These are phyloP conservation scores for Sphecodes monilicornis DNA, from an alignment of 2,888 invertebrate species.

Conservation along the genomic window DNA sequence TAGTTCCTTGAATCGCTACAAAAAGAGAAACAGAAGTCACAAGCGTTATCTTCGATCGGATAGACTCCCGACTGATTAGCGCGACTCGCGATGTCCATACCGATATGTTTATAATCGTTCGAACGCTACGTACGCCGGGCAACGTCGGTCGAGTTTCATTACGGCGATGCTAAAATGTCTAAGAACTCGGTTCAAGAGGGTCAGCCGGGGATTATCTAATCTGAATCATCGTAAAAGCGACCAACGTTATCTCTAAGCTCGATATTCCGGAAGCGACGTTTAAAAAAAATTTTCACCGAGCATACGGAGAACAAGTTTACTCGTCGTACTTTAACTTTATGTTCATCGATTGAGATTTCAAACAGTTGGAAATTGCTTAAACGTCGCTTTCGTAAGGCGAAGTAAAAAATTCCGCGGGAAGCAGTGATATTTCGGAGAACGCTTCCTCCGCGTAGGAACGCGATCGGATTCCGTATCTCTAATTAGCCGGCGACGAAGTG, in stretches of 20 bases:
- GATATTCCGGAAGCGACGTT: neutral
- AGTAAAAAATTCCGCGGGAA: neutral
- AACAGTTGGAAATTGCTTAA: neutral
- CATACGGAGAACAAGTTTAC: neutral
- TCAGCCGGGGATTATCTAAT: neutral
- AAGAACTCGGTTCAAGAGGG: neutral
- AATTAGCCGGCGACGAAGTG: constrained; percentile 43
- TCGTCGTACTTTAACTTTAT: neutral
- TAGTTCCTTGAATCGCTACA: constrained; percentile 36
- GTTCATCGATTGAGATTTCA: neutral
- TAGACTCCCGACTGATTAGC: neutral
- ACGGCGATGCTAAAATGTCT: neutral
- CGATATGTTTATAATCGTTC: neutral
- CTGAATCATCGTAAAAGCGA: neutral
- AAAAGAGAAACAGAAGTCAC: constrained; percentile 9
- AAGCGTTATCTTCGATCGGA: constrained; percentile 5
- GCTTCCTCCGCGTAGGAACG: neutral
- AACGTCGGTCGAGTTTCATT: neutral
- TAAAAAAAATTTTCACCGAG: neutral
- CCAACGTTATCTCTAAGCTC: neutral
- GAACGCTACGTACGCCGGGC: neutral
- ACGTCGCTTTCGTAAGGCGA: neutral
- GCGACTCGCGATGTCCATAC: neutral
- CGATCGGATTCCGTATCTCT: neutral
- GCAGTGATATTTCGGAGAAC: neutral